Evolutionary conservation across 2,888 invertebrate species (phyloP), one percentile per base, ranked within the genome.

Genomic region (Ormia ochracea): DNA sequence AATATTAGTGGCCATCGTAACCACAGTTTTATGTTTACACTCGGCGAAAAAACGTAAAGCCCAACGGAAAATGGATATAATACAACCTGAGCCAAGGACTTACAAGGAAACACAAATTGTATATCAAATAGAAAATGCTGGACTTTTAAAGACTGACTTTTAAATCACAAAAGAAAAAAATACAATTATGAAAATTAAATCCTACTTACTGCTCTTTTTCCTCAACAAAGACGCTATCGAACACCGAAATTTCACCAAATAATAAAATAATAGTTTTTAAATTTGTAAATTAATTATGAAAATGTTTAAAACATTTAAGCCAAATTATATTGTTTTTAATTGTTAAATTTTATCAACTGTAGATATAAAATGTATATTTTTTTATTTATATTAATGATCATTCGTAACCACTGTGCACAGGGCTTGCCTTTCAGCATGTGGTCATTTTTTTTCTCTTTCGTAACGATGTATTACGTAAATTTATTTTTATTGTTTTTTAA

Each of bases 101-200:
- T 96, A 96, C 87, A 92, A 94, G 85, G 96, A 96, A 90, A 96
- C 96, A 9, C 96, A 96, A 90, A 93, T 96, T 84, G 94, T 96
- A 89, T 94, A 96, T 85, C 94, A 96, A 87, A 94, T 96, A 83
- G 96, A 96, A 91, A 93, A 94, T 89, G 94, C 95, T 50, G 95
- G 95, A 89, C 93, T 96, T 56, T 90, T 96, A 76, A 95, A 95
- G 82, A 95, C 95, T 83, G 94, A 95, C 90, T 92, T 95, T 84
- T 90, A 87, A 84, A 74, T 56, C 38, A 48, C 48, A 65, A 50
- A 38, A 17, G 0, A 23, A 59, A 52, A 17, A 31, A 23, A 58
- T n/a, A 36, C 63, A 70, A 48, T 68, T 43, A 28, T 73, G 66
- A 82, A 10, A 28, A 36, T 17, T n/a, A 61, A 17, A 43, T 28